These are phyloP conservation scores for Leptodactylus fallax DNA, from an alignment of 2,797 vertebrate species.

Conservation along the genomic window DNA sequence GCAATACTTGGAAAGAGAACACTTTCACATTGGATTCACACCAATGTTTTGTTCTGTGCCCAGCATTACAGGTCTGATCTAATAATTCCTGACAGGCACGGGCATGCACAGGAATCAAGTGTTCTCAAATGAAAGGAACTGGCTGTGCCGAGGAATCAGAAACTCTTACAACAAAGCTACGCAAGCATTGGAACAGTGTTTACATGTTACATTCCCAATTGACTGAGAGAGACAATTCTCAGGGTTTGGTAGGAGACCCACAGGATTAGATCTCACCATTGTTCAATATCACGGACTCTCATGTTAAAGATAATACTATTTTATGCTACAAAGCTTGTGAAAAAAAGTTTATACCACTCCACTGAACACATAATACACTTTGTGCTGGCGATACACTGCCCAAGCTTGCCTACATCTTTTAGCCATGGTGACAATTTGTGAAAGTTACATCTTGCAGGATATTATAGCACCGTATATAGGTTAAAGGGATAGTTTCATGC, in stretches of 20 bases:
- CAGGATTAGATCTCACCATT: neutral
- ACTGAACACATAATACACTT: neutral
- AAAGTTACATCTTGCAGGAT: neutral
- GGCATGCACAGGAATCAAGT: conserved; percentile 35
- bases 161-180: conserved; percentile 28
- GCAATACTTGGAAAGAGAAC: conserved; percentile 25
- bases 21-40: conserved; percentile 2
- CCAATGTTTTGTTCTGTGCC: conserved; percentile 41
- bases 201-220: neutral
- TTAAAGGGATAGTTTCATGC: too few relatives aligned
- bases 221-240: neutral
- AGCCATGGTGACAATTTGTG: neutral
- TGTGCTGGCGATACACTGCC: neutral
- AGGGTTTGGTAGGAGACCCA: neutral
- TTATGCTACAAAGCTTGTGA: neutral
- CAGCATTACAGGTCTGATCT: conserved; percentile 41
- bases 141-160: conserved; percentile 18
- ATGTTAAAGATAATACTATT: neutral
- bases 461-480: too few relatives aligned
- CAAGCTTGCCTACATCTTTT: neutral
- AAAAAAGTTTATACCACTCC: neutral
- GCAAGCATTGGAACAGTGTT: conserved; percentile 18
- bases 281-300: neutral
- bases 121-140: conserved; percentile 24
- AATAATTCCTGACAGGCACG: conserved; percentile 52